These are phyloP conservation scores for Larimichthys polyactis DNA, from an alignment of 2,113 vertebrate species.

Conservation along the genomic window DNA sequence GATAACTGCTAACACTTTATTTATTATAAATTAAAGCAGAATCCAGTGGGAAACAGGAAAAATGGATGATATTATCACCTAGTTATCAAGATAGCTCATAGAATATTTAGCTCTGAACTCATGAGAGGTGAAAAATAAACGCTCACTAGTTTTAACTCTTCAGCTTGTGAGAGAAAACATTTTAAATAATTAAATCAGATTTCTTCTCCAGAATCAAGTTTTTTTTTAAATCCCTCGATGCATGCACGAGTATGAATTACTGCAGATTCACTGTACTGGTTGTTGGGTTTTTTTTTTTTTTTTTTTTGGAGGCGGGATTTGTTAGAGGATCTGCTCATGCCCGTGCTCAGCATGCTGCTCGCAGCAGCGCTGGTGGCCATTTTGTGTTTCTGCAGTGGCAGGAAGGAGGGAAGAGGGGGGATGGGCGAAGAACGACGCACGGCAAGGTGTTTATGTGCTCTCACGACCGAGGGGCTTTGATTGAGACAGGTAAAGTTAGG, in stretches of 20 bases:
- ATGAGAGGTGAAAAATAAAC: not conserved
- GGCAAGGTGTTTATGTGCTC: constrained; percentile 34
- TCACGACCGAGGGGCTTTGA: constrained; percentile 8
- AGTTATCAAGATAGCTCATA: not conserved
- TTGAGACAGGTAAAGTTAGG: constrained; percentile 9
- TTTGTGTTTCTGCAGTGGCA: constrained; percentile 77
- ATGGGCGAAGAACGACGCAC: constrained; percentile 53
- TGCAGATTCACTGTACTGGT: constrained; percentile 25
- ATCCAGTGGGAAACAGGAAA: not conserved
- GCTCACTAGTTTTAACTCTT: not conserved
- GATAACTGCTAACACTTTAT: not conserved
- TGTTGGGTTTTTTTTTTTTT: constrained; percentile 7
- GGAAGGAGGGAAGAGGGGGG: constrained; percentile 30
- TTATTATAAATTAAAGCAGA: not conserved
- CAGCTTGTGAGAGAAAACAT: not conserved
- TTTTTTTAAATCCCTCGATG: not conserved
- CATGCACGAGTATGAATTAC: constrained; percentile 32
- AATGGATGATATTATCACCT: not conserved
- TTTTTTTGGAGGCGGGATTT: constrained; percentile 71
- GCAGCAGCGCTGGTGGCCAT: constrained; percentile 81
- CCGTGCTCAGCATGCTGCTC: constrained; percentile 72
- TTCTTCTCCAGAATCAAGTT: not conserved
- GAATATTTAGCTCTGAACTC: constrained; percentile 12
- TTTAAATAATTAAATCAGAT: not conserved
- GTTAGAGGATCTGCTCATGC: constrained; percentile 58